Evolutionary conservation across 2,888 invertebrate species (phyloP).

Genomic region (Apomyelois bistriatella): DNA sequence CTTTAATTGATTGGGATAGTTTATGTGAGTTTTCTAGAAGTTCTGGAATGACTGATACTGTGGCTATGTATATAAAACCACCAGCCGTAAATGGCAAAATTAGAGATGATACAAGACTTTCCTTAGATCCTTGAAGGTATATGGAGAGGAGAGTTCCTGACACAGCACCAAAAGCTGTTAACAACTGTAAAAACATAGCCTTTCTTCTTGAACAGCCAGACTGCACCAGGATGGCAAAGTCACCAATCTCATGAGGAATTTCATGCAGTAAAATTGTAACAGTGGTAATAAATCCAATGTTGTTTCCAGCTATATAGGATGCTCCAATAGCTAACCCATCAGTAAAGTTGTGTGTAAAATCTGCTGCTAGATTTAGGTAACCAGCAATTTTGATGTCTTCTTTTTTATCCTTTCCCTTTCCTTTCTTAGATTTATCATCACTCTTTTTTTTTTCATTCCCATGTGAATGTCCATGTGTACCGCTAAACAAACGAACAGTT

Average conservation of each 20-base stretch:
- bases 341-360: slow-evolving; percentile 99
- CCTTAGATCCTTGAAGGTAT: slow-evolving; percentile 85
- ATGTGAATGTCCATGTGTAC: slow-evolving; percentile 89
- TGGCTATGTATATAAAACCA: slow-evolving; percentile 99
- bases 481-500: slow-evolving; percentile 91
- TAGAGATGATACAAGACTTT: slow-evolving; percentile 88
- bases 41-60: slow-evolving; percentile 99
- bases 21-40: slow-evolving; percentile 93
- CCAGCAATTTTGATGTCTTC: slow-evolving; percentile 81
- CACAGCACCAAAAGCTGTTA: slow-evolving; percentile 97
- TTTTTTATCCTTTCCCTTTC: slow-evolving; percentile 55
- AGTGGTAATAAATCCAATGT: slow-evolving; percentile 93
- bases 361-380: slow-evolving; percentile 98
- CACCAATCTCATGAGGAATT: slow-evolving; percentile 99
- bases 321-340: slow-evolving; percentile 99
- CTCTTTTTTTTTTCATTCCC: slow-evolving; percentile 62
- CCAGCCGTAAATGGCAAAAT: slow-evolving; percentile 98
- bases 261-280: slow-evolving; percentile 98
- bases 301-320: slow-evolving; percentile 95
- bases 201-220: slow-evolving; percentile 96
- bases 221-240: slow-evolving; percentile 98
- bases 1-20: slow-evolving; percentile 93
- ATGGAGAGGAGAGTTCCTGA: slow-evolving; percentile 95
- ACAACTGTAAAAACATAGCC: slow-evolving; percentile 96
- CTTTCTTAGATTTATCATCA: slow-evolving; percentile 59